These are phyloP conservation scores for Manis pentadactyla DNA, from an alignment of 2,797 vertebrate genomes.

Conservation along the genomic window DNA sequence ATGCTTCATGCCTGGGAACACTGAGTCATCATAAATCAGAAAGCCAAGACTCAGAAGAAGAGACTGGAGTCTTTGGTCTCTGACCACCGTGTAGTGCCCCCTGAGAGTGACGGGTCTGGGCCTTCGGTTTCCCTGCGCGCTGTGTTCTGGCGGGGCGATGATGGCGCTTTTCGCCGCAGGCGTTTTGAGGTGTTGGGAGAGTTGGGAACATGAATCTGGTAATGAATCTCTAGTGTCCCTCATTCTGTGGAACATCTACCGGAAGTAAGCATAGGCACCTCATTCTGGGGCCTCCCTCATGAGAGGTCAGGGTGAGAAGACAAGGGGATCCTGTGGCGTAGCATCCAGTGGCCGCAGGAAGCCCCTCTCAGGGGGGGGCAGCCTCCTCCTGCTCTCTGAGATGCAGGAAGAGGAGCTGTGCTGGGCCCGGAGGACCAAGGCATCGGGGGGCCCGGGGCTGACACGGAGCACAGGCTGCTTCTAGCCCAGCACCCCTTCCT, in stretches of 20 bases:
- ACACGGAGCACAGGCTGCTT: background rate
- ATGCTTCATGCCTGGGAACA: background rate
- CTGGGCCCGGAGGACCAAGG: background rate
- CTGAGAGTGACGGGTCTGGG: background rate
- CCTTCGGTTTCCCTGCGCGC: background rate
- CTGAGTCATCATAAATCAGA: background rate
- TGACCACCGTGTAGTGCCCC: background rate
- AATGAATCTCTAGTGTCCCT: background rate
- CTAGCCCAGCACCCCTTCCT: background rate
- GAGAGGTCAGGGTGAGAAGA: background rate
- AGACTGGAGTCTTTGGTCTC: background rate
- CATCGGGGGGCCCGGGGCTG: background rate
- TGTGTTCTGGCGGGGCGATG: background rate
- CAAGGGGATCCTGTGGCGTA: rapidly evolving
- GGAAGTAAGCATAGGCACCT: background rate
- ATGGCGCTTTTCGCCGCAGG: background rate
- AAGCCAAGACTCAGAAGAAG: background rate
- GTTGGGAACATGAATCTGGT: background rate
- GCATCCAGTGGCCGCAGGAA: background rate
- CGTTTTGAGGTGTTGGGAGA: background rate
- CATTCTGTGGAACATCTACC: background rate
- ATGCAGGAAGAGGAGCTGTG: background rate
- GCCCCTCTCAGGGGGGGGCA: background rate
- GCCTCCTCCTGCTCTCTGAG: background rate
- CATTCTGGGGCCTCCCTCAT: background rate